These are phyloP conservation scores for Probosciger aterrimus DNA, from an alignment of 2,113 vertebrate species.

Conservation along the genomic window DNA sequence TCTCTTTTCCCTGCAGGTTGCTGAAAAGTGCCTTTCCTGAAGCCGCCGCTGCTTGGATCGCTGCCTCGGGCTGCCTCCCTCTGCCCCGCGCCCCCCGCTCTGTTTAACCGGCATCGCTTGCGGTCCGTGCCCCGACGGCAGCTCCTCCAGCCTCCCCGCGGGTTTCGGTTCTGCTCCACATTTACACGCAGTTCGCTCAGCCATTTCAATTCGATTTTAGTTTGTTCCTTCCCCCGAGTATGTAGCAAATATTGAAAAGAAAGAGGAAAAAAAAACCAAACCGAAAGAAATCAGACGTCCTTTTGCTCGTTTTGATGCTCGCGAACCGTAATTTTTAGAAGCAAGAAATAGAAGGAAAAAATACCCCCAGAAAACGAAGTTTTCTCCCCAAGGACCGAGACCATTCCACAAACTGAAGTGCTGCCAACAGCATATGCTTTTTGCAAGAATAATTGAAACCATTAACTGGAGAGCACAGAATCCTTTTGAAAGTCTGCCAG, in stretches of 20 bases:
- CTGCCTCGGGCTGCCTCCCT: slow-evolving; percentile 75
- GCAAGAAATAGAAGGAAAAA: slow-evolving; percentile 57
- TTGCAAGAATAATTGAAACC: slow-evolving; percentile 76
- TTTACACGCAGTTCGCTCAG: slow-evolving; percentile 63
- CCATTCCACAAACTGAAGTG: slow-evolving; percentile 66
- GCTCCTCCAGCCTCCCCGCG: slow-evolving; percentile 7
- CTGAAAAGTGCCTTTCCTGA: slow-evolving; percentile 84
- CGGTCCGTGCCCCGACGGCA: slow-evolving; percentile 61
- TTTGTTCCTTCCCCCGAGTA: slow-evolving; percentile 50
- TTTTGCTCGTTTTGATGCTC: slow-evolving; percentile 33
- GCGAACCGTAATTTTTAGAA: slow-evolving; percentile 49
- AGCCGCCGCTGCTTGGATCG: slow-evolving; percentile 80
- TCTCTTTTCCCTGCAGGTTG: slow-evolving; percentile 79
- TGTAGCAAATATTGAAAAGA: slow-evolving; percentile 50
- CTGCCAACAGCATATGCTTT: slow-evolving; percentile 73
- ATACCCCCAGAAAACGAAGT: background rate
- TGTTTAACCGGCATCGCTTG: slow-evolving; percentile 60
- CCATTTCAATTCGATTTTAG: slow-evolving; percentile 29
- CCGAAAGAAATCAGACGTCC: background rate
- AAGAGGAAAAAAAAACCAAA: background rate
- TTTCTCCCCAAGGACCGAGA: slow-evolving; percentile 66
- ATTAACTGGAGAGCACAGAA: slow-evolving; percentile 77
- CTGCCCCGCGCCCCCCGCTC: slow-evolving; percentile 50
- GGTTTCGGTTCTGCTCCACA: background rate
- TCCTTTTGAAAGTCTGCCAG: slow-evolving; percentile 75